These are phyloP conservation scores for Drosophila erecta DNA, from an alignment of 1,140 invertebrate species.

Conservation along the genomic window DNA sequence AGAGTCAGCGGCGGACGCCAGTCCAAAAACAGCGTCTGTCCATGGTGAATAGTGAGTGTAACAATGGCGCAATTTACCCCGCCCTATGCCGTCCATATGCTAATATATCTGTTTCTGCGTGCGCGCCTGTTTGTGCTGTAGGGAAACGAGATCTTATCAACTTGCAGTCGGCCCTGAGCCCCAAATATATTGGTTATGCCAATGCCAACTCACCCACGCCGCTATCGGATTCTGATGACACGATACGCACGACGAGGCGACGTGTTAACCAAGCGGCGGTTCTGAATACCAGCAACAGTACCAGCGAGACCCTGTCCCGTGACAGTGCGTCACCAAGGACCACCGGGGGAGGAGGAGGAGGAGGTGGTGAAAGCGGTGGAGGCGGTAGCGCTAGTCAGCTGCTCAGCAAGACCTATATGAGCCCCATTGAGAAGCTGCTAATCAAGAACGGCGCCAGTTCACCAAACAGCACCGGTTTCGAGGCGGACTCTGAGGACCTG, in stretches of 20 bases:
- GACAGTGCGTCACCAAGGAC: conserved; percentile 50
- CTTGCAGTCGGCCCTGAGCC: conserved; percentile 65
- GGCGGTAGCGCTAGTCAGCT: background rate
- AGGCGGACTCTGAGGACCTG: conserved; percentile 63
- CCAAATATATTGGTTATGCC: conserved; percentile 70
- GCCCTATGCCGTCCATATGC: conserved; percentile 19
- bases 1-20: conserved; percentile 9
- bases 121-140: conserved; percentile 14
- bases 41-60: conserved; percentile 45
- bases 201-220: conserved; percentile 61
- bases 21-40: conserved; percentile 14
- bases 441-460: conserved; percentile 67
- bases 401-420: conserved; percentile 38
- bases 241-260: conserved; percentile 52
- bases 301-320: conserved; percentile 13
- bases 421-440: conserved; percentile 66
- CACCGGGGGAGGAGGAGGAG: background rate
- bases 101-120: conserved; percentile 16
- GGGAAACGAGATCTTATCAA: conserved; percentile 71
- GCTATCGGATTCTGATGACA: conserved; percentile 41
- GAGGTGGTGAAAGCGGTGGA: too few relatives aligned
- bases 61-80: conserved; percentile 1
- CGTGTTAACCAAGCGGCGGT: conserved; percentile 37
- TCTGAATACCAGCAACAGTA: conserved; percentile 25
- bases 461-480: conserved; percentile 67